Evolutionary conservation across 2,113 vertebrate genomes (phyloP).

Genomic region (pig (Sus scrofa)): T2T-Sscrofa CM000830.6:104344001-104344500

Average conservation of each 20-base stretch:
- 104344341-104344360: background rate
- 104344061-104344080: constrained; percentile 55
- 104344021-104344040: constrained; percentile 62
- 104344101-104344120: constrained; percentile 50
- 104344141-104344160: constrained; percentile 61
- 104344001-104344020: constrained; percentile 61
- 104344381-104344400: background rate
- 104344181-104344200: constrained; percentile 57
- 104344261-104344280: background rate
- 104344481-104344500: background rate
- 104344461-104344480: constrained; percentile 12
- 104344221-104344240: constrained; percentile 55
- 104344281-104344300: background rate
- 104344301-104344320: background rate
- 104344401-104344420: background rate
- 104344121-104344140: constrained; percentile 49
- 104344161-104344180: constrained; percentile 60
- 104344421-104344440: background rate
- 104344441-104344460: background rate
- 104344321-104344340: constrained; percentile 11
- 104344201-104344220: constrained; percentile 66
- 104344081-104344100: constrained; percentile 26
- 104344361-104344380: background rate
- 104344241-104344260: constrained; percentile 49
- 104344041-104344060: constrained; percentile 42